Percentiles rank a stretch among this genome's conserved stretches.
phyloP scores from a whole-genome alignment of 2,113 vertebrate genomes.

The Hiodon tergisus region DNA sequence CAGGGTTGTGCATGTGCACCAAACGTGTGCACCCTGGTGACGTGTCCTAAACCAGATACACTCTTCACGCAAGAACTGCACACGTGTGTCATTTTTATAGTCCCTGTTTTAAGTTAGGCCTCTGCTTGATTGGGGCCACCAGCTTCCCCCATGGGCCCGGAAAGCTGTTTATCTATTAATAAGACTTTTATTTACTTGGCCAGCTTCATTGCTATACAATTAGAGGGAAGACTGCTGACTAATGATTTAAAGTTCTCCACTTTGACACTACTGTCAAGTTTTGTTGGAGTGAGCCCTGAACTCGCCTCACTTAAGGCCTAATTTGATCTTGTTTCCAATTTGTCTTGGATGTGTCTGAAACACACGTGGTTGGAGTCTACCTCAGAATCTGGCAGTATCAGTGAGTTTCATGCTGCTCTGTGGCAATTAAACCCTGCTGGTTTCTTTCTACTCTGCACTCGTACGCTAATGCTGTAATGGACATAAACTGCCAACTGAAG shows the following conservation, averaged over 20 bases:
- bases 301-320: not conserved
- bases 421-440: not conserved
- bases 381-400: constrained; percentile 18
- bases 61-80: too few species aligned
- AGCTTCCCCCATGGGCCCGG: constrained; percentile 26
- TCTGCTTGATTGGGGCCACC: constrained; percentile 22
- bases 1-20: too few species aligned
- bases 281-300: constrained; percentile 22
- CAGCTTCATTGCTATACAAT: constrained; percentile 32
- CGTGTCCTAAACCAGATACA: too few species aligned
- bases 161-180: constrained; percentile 42
- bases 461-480: not conserved
- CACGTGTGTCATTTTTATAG: not conserved
- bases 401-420: not conserved
- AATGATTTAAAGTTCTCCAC: not conserved
- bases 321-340: constrained; percentile 14
- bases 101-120: constrained; percentile 43
- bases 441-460: not conserved
- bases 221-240: constrained; percentile 18
- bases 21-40: too few species aligned
- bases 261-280: constrained; percentile 37
- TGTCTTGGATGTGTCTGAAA: constrained; percentile 33
- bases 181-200: constrained; percentile 43
- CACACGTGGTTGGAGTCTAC: constrained; percentile 13
- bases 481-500: not conserved